Evolutionary conservation across 2,888 invertebrate species (phyloP).

Genomic region (Caenorhabditis sinica): DNA sequence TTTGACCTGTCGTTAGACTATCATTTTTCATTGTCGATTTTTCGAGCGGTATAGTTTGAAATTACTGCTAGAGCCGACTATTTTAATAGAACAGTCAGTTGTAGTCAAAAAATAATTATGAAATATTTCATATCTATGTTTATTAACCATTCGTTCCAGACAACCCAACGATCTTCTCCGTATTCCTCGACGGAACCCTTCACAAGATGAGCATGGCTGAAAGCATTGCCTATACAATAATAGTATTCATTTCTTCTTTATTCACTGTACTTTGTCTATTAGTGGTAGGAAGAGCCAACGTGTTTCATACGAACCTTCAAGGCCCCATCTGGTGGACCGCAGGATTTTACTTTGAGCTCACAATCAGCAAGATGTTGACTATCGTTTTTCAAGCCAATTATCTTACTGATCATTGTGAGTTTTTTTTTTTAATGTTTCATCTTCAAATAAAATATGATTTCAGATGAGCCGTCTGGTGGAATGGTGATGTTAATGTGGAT

Average conservation of each 20-base stretch:
- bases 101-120: background rate
- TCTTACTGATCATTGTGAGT: slow-evolving; percentile 32
- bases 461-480: slow-evolving; percentile 31
- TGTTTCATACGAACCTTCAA: slow-evolving; percentile 50
- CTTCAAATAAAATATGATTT: background rate
- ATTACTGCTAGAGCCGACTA: background rate
- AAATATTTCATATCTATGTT: background rate
- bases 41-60: background rate
- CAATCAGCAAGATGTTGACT: slow-evolving; percentile 35
- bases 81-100: background rate
- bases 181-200: slow-evolving; percentile 33
- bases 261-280: slow-evolving; percentile 24
- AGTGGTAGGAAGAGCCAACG: slow-evolving; percentile 35
- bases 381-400: slow-evolving; percentile 42
- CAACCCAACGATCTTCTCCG: slow-evolving; percentile 52
- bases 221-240: slow-evolving; percentile 18
- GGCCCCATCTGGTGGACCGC: slow-evolving; percentile 44
- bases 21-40: background rate
- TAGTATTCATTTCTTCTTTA: slow-evolving; percentile 20
- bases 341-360: slow-evolving; percentile 45
- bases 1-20: too few species aligned
- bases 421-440: background rate
- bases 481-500: slow-evolving; percentile 23
- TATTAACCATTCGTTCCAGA: slow-evolving; percentile 18
- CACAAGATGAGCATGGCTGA: slow-evolving; percentile 39